phyloP scores from a whole-genome alignment of 2,113 vertebrate genomes.

The Bostrychus sinensis region DNA sequence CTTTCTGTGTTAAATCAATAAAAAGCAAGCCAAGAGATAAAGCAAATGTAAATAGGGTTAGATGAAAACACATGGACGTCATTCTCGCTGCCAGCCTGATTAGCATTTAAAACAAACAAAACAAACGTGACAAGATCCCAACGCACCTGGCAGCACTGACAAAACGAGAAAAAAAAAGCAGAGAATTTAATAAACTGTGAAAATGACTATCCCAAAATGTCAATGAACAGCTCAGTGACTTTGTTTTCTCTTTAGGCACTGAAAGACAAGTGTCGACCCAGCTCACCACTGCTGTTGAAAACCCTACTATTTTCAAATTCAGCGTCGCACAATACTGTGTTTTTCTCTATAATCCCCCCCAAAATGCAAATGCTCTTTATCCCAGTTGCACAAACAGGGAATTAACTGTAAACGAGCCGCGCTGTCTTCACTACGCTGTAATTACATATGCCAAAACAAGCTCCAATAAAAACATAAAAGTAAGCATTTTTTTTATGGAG shows the following conservation, averaged over 20 bases:
- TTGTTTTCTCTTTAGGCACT: constrained; percentile 13
- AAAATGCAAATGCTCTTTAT: constrained; percentile 46
- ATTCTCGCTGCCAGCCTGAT: constrained; percentile 52
- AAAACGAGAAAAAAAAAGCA: constrained; percentile 37
- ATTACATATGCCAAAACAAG: constrained; percentile 36
- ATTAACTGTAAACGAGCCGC: constrained; percentile 48
- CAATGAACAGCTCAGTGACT: constrained; percentile 25
- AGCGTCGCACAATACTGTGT: constrained; percentile 22
- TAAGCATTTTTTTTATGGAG: not conserved
- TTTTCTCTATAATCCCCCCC: constrained; percentile 34
- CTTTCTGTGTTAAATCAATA: constrained; percentile 59
- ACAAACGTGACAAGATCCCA: constrained; percentile 59
- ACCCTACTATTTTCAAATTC: constrained; percentile 9
- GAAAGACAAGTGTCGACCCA: constrained; percentile 4
- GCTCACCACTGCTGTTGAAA: constrained; percentile 5
- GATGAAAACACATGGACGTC: constrained; percentile 53
- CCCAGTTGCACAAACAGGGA: constrained; percentile 39
- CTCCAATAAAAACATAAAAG: constrained; percentile 2
- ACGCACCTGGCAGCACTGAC: constrained; percentile 54
- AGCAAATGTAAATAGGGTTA: constrained; percentile 55
- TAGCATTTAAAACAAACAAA: constrained; percentile 73
- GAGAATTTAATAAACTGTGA: constrained; percentile 56
- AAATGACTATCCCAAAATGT: constrained; percentile 43
- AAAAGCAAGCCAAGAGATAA: constrained; percentile 41
- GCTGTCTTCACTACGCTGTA: constrained; percentile 17